These are phyloP conservation scores for Noctua fimbriata DNA, from an alignment of 2,888 invertebrate species.

Conservation along the genomic window DNA sequence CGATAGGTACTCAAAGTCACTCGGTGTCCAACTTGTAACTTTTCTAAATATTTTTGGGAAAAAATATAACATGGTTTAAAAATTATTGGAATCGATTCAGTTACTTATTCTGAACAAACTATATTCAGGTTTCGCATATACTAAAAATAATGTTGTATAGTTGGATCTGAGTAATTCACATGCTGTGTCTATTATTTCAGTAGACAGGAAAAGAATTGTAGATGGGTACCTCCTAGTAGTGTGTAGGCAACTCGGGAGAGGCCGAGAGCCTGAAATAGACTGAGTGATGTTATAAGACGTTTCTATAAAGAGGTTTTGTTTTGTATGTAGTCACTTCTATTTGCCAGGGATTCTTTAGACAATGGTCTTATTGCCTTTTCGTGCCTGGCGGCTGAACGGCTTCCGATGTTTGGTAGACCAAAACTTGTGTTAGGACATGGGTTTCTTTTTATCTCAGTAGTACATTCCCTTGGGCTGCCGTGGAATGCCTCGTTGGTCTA, in stretches of 20 bases:
- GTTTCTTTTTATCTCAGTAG: not conserved
- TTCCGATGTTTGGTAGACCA: not conserved
- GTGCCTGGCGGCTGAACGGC: too few species aligned
- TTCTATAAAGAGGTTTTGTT: not conserved
- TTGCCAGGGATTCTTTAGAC: not conserved
- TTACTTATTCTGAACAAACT: too few species aligned
- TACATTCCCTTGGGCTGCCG: too few species aligned
- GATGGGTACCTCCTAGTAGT: too few species aligned
- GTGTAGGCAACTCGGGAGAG: not conserved
- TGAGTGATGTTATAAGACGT: not conserved
- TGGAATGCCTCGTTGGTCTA: not conserved
- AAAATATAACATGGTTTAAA: too few species aligned
- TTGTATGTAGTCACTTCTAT: not conserved
- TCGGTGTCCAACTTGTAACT: too few species aligned
- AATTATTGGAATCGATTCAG: too few species aligned
- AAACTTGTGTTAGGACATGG: not conserved
- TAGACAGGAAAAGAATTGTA: conserved; percentile 2
- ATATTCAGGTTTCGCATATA: too few species aligned
- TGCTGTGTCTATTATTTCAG: conserved; percentile 15
- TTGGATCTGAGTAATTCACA: not conserved
- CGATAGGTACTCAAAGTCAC: too few species aligned
- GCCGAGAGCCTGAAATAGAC: not conserved
- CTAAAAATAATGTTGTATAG: not conserved
- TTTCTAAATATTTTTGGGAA: too few species aligned
- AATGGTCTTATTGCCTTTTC: not conserved